Conservation (phyloP, 2,113 vertebrate species). For the Notiomystis cincta region DNA sequence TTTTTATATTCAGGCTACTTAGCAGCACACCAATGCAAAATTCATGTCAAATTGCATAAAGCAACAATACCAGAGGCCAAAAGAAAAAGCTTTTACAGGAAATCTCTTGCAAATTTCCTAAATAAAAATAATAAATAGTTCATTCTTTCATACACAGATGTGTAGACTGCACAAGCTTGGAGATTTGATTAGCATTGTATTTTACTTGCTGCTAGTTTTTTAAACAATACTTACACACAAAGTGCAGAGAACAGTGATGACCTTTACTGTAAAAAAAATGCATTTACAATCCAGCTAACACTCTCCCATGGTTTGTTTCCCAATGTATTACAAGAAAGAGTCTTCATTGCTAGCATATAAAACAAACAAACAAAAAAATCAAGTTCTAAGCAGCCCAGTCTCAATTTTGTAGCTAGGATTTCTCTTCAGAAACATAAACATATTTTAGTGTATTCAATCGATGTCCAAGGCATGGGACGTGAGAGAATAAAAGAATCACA, state of each 20-base stretch:
- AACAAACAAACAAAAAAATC: background rate
- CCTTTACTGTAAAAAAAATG: background rate
- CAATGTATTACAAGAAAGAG: background rate
- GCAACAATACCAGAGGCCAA: background rate
- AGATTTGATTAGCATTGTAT: background rate
- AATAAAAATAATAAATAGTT: background rate
- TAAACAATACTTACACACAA: background rate
- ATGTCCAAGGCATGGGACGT: background rate
- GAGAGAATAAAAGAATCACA: background rate
- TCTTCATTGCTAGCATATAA: background rate
- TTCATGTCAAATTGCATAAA: background rate
- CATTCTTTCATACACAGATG: background rate
- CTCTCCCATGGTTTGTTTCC: background rate
- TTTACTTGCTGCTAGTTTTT: background rate
- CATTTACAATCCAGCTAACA: background rate
- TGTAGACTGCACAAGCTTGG: background rate
- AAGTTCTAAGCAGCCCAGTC: background rate
- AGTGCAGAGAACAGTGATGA: background rate
- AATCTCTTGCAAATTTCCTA: background rate
- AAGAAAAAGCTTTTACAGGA: background rate
- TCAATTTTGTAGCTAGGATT: background rate
- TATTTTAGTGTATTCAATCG: background rate
- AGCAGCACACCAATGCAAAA: background rate
- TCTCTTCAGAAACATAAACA: background rate
- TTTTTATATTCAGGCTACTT: background rate